Base-by-base conservation (phyloP, 2,888 invertebrate species). In the Eudemis profundana region DNA sequence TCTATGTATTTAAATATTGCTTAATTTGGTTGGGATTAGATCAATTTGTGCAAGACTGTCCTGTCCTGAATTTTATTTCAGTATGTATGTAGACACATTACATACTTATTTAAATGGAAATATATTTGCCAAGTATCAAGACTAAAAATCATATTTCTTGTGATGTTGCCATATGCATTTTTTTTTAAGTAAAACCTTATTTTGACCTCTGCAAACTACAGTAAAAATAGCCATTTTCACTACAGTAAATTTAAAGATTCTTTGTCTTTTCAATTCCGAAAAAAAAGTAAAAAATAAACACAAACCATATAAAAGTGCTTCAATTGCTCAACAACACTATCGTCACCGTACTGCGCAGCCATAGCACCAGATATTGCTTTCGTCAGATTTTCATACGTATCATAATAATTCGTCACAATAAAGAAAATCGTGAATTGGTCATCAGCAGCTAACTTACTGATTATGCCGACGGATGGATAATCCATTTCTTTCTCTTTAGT, bases 401-500 rank as follows among this genome's bases (percentile, higher is more conserved):
- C 8, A 8, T 14, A 8, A 42, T 19, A 19, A 12, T 14, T 1
- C 12, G 27, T 44, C 0, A 56, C 56, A 27, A 56, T 42, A 57
- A 64, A 64, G 8, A 64, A 42, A n/a, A 51, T 64, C 3, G 64
- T 64, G 23, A 57, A 64, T 14, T 64, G 64, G 17, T 57, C 50
- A 17, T 50, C 33, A 2, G 36, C 50, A 36, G 57, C 64, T 19
- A 64, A 10, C 12, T 44, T 51, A 19, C 42, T 64, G 23, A 64
- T 64, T 1, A 64, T 59, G 0, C 64, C 57, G 12, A 57, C 17
- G 1, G 64, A 64, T n/a, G 64, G 64, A 15, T 64, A 64, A 36
- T 64, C 64, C 64, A 64, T 64, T 36, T 59, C 36, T 17, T 57
- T 64, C 44, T 64, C 50, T 38, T 59, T 51, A 10, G 27, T 44